Base-by-base conservation (phyloP, 30 jellyfish, hydroid and myxozoan genomes). In the Aurelia sp. region DNA sequence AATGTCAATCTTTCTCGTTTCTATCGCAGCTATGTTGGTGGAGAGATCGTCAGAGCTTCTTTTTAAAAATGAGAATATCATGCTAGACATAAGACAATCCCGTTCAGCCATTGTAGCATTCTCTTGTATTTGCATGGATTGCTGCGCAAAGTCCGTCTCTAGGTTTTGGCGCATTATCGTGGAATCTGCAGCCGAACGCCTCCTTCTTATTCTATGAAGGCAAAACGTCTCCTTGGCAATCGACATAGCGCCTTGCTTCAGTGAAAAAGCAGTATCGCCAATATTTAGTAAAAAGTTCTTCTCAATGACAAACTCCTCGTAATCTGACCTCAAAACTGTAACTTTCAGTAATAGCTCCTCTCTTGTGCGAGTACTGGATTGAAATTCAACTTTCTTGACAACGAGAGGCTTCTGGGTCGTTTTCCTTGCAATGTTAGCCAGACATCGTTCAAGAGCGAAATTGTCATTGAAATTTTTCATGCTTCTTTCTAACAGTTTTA, bases 391-490 rank as follows among this genome's bases (percentile, higher is more conserved):
- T 3, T 55, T 51, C 13, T n/a, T 87, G 5, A 87, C 73, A 33
- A 8, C 40, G 38, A 87, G 27, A 1, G 68, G 75, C 71, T 57
- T 72, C 9, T 27, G 27, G 27, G 3, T 19, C 3, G 16, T 48
- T 75, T 24, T 57, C 35, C 13, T 17, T 68, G 21, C 17, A 30
- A 47, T 48, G 35, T 66, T 51, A 40, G 80, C 62, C 24, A 87
- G 30, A 50, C 96, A 87, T 3, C 65, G 48, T 38, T 87, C 96
- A 20, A 87, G 33, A 2, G 85, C 91, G 19, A 87, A 76, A 22
- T 69, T 78, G 9, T 60, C 67, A 21, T 40, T 63, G 47, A 59
- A 87, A 72, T 78, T 76, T 16, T 18, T 5, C 50, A 87, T 59
- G n/a, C 79, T 67, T 31, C 62, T 18, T 44, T 76, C 67, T 8